These are phyloP conservation scores for Alca torda DNA, from an alignment of 2,797 vertebrate species.

Conservation along the genomic window DNA sequence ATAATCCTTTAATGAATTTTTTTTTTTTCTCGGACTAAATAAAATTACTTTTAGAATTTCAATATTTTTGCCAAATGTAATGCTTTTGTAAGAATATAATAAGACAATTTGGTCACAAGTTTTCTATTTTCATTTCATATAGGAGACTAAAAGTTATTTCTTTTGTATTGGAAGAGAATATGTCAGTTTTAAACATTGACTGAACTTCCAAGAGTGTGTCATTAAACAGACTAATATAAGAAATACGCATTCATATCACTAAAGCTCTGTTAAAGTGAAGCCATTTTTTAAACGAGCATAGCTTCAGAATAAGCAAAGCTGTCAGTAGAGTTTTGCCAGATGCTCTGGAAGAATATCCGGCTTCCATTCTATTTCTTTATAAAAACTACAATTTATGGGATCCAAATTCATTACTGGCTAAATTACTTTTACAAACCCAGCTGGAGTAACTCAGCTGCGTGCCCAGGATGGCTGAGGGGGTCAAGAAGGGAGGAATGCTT, in stretches of 20 bases:
- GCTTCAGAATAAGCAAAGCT: constrained; percentile 22
- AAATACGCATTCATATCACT: neutral
- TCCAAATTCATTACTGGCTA: neutral
- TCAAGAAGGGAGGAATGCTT: neutral
- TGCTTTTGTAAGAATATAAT: neutral
- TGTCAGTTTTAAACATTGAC: neutral
- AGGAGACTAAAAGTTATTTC: neutral
- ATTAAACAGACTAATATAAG: neutral
- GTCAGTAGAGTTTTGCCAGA: neutral
- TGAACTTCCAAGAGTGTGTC: neutral
- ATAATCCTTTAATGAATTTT: neutral
- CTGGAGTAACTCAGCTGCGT: neutral
- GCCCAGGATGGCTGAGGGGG: neutral
- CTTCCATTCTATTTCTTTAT: neutral
- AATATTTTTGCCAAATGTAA: neutral
- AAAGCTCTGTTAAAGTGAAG: neutral
- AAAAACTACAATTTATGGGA: neutral
- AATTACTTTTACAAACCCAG: constrained; percentile 6
- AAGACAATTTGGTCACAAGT: neutral
- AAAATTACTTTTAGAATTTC: neutral
- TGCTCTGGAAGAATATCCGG: neutral
- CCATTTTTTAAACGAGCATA: neutral
- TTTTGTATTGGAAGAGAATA: neutral
- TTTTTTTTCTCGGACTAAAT: neutral
- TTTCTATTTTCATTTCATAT: neutral